Evolutionary conservation across 2,888 invertebrate species (phyloP).

Genomic region (Bombylius discolor): DNA sequence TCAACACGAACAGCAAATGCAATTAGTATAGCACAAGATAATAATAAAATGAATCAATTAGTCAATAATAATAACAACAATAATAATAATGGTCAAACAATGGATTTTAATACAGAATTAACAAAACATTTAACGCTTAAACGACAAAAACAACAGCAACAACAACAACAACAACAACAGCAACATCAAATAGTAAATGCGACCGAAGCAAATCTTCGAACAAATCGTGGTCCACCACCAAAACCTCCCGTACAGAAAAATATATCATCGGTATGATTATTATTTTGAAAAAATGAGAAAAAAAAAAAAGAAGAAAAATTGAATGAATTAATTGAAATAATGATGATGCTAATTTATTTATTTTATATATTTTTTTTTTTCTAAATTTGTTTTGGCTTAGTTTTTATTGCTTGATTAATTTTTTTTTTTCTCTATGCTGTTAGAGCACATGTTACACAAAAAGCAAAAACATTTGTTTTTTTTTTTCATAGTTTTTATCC

Average conservation of each 20-base stretch:
- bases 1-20: slow-evolving; percentile 11
- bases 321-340: too few relatives aligned
- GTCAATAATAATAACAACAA: not conserved
- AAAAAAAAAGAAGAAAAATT: too few relatives aligned
- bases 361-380: too few relatives aligned
- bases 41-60: slow-evolving; percentile 23
- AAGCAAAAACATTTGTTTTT: too few relatives aligned
- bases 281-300: not conserved
- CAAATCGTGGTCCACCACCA: slow-evolving; percentile 64
- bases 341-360: too few relatives aligned
- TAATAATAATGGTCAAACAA: slow-evolving; percentile 18
- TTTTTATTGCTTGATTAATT: too few relatives aligned
- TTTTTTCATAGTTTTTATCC: too few relatives aligned
- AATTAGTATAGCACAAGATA: slow-evolving; percentile 25
- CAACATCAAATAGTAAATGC: slow-evolving; percentile 2
- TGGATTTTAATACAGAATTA: slow-evolving; percentile 36
- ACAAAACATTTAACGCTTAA: slow-evolving; percentile 35
- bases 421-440: too few relatives aligned
- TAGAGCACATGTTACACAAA: too few relatives aligned
- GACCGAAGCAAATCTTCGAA: slow-evolving; percentile 18
- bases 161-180: slow-evolving; percentile 25
- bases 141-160: slow-evolving; percentile 29
- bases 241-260: slow-evolving; percentile 64
- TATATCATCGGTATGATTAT: slow-evolving; percentile 43
- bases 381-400: too few relatives aligned